A percentile compares a stretch with the other conserved stretches of the same genome.
Evolutionary conservation across 1,140 invertebrate genomes (phyloP).

Genomic region (Brachionus asplanchnoidis): DNA sequence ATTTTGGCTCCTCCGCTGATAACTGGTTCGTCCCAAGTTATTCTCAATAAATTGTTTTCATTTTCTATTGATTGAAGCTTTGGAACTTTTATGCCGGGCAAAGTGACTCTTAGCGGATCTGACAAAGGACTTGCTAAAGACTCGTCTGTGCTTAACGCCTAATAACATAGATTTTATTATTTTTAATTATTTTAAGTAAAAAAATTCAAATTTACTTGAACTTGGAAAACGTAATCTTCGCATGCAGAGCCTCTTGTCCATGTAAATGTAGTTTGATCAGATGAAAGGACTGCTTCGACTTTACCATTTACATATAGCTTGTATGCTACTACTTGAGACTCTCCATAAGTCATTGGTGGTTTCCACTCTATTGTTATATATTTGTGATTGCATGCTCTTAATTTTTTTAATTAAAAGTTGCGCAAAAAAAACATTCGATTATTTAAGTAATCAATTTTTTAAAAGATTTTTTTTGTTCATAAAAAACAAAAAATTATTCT

Average conservation of each 20-base stretch:
- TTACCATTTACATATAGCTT: constrained; percentile 56
- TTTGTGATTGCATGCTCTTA: constrained; percentile 55
- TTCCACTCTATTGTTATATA: constrained; percentile 58
- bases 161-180: background rate
- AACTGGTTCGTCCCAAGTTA: constrained; percentile 53
- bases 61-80: constrained; percentile 48
- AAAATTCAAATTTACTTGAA: constrained; percentile 48
- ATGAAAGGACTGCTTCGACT: constrained; percentile 50
- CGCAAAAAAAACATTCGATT: background rate
- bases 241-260: constrained; percentile 55
- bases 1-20: constrained; percentile 54
- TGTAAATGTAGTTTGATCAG: constrained; percentile 52
- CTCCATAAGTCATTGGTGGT: constrained; percentile 54
- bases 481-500: too few species aligned
- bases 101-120: constrained; percentile 52
- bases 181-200: background rate
- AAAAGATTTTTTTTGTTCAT: too few species aligned
- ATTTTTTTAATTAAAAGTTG: background rate
- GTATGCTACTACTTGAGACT: constrained; percentile 55
- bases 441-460: too few species aligned
- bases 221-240: constrained; percentile 56
- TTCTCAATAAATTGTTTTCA: constrained; percentile 49
- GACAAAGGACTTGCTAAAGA: constrained; percentile 53
- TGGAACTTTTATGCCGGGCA: constrained; percentile 53
- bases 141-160: constrained; percentile 54